Evolutionary conservation across 2,888 invertebrate species (phyloP).

Genomic region (Pristionchus mayeri): DNA sequence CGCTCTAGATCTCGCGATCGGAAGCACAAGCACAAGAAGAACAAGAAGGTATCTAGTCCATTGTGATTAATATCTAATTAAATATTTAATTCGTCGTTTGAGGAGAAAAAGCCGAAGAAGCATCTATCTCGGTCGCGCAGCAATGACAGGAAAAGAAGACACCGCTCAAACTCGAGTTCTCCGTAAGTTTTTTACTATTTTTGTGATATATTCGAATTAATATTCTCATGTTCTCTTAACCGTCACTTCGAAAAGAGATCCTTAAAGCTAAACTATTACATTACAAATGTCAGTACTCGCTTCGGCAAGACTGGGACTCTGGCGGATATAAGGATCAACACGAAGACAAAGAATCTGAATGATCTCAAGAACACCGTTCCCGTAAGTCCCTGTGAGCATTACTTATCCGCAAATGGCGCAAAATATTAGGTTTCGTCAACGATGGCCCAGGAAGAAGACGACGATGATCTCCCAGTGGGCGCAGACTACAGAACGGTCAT

Average conservation of each 20-base stretch:
- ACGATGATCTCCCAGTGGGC: slow-evolving; percentile 49
- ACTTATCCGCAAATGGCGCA: neutral
- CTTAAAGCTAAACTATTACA: neutral
- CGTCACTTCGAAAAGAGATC: neutral
- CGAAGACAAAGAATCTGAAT: slow-evolving; percentile 36
- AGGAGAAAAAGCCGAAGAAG: slow-evolving; percentile 47
- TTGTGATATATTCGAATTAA: neutral
- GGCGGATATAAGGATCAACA: slow-evolving; percentile 25
- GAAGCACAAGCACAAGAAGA: slow-evolving; percentile 49
- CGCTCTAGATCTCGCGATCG: slow-evolving; percentile 40
- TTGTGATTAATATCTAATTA: neutral
- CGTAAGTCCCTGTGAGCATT: neutral
- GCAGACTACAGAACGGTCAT: slow-evolving; percentile 48
- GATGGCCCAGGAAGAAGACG: neutral
- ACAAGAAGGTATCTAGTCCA: slow-evolving; percentile 28
- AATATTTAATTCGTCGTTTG: neutral
- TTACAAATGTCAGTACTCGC: neutral
- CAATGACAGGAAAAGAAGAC: slow-evolving; percentile 35
- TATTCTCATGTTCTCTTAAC: too few relatives aligned
- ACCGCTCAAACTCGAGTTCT: slow-evolving; percentile 27
- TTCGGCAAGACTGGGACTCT: slow-evolving; percentile 34
- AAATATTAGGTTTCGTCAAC: neutral
- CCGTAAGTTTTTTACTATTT: slow-evolving; percentile 36
- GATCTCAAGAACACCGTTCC: slow-evolving; percentile 39
- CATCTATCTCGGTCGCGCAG: slow-evolving; percentile 46